Conservation (phyloP, 2,797 vertebrate species). For the Anolis apletophallus region DNA sequence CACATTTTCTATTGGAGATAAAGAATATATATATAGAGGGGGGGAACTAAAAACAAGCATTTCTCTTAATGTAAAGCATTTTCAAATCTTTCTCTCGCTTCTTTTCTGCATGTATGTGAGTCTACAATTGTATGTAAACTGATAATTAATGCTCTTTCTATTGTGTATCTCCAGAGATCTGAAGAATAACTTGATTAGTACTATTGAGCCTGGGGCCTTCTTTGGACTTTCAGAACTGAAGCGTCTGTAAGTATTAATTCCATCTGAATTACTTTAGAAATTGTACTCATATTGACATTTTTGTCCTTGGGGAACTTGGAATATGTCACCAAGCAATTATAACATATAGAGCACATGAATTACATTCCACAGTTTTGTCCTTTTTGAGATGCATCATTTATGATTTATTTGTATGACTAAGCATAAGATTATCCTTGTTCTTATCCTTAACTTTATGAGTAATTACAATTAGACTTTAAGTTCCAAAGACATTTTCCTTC, state of each 20-base stretch:
- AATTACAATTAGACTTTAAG: constrained; percentile 51
- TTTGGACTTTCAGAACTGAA: constrained; percentile 88
- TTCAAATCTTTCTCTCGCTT: constrained; percentile 1
- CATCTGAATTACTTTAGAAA: constrained; percentile 56
- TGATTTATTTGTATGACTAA: constrained; percentile 21
- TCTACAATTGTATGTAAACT: constrained; percentile 49
- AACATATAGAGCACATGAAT: constrained; percentile 25
- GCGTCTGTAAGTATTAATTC: constrained; percentile 88
- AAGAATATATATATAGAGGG: background rate
- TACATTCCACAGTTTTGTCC: background rate
- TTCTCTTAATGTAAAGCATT: constrained; percentile 8
- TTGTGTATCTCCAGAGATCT: constrained; percentile 85
- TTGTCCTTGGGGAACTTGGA: constrained; percentile 48
- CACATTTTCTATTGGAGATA: background rate
- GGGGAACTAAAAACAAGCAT: no score
- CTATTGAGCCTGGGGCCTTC: constrained; percentile 91
- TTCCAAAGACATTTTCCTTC: constrained; percentile 25
- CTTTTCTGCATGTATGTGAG: background rate
- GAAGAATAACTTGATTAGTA: constrained; percentile 95
- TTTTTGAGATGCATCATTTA: constrained; percentile 15
- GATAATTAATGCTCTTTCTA: constrained; percentile 69
- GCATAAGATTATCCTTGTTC: background rate
- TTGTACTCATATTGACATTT: constrained; percentile 51
- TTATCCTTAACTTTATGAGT: constrained; percentile 26
- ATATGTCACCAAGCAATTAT: constrained; percentile 54